Percentiles rank a stretch among this genome's conserved stretches.
Evolutionary conservation across 2,797 vertebrate genomes (phyloP).

Genomic region (Amblyopsis hoosieri): DNA sequence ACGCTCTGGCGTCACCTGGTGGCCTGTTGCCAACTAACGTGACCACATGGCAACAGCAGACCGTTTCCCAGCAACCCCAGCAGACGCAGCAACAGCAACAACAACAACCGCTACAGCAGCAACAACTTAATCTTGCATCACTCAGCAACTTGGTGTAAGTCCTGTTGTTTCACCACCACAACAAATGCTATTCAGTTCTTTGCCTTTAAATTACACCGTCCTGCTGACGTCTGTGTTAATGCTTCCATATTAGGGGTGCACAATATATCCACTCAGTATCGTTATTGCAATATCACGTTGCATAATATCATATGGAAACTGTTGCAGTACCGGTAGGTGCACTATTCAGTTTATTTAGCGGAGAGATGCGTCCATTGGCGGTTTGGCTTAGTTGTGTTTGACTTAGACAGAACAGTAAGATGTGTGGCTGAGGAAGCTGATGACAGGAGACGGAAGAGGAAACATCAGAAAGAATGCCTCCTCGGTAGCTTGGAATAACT

Average conservation of each 20-base stretch:
- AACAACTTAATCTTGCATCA: conserved; percentile 86
- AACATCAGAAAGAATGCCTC: too few relatives aligned
- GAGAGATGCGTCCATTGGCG: too few relatives aligned
- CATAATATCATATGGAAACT: neutral
- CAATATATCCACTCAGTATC: neutral
- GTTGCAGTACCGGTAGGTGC: too few relatives aligned
- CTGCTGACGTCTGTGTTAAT: neutral
- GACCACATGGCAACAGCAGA: conserved; percentile 91
- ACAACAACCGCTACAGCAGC: conserved; percentile 63
- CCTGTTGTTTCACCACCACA: neutral
- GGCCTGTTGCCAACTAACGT: conserved; percentile 88
- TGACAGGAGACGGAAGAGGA: too few relatives aligned
- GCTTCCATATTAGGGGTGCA: neutral
- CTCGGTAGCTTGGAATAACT: too few relatives aligned
- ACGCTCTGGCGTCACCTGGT: conserved; percentile 90
- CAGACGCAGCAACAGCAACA: conserved; percentile 78
- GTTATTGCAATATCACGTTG: neutral
- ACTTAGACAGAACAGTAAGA: too few relatives aligned
- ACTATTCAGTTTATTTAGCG: too few relatives aligned
- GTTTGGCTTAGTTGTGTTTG: too few relatives aligned
- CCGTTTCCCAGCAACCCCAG: conserved; percentile 70
- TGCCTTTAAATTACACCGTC: neutral
- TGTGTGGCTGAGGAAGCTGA: too few relatives aligned
- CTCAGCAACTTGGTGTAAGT: conserved; percentile 95
- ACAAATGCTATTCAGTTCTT: neutral